Percentiles rank a stretch among this genome's conserved stretches.
These are phyloP conservation scores for Meles meles DNA, from an alignment of 2,113 vertebrate species.

Conservation along the genomic window DNA sequence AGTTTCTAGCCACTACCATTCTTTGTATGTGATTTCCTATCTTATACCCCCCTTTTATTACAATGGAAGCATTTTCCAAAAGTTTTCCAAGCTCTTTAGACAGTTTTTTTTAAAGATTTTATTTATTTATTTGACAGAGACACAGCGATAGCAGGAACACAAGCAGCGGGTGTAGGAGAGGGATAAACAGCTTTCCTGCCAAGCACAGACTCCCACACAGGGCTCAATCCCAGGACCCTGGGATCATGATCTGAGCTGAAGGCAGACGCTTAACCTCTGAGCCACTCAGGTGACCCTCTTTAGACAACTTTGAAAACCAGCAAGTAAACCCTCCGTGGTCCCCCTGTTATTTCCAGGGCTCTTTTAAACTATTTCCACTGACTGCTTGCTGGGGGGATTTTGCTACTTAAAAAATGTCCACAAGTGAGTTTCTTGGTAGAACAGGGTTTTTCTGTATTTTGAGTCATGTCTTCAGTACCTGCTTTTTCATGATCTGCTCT, in stretches of 20 bases:
- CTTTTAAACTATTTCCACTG: neutral
- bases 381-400: neutral
- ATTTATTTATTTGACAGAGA: too few relatives aligned
- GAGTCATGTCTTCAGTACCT: neutral
- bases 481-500: neutral
- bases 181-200: too few relatives aligned
- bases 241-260: too few relatives aligned
- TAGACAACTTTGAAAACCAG: neutral
- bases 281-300: neutral
- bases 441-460: neutral
- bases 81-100: neutral
- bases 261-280: too few relatives aligned
- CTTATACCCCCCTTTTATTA: neutral
- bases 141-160: too few relatives aligned
- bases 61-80: neutral
- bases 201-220: too few relatives aligned
- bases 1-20: neutral
- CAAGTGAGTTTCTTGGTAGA: neutral
- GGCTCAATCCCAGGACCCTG: too few relatives aligned
- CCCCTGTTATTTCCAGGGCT: neutral
- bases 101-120: neutral
- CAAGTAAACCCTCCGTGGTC: neutral
- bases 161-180: too few relatives aligned
- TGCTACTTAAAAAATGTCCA: neutral
- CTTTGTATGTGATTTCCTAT: neutral